Evolutionary conservation across 2,797 vertebrate species (phyloP).

Genomic region (Falco novaeseelandiae): DNA sequence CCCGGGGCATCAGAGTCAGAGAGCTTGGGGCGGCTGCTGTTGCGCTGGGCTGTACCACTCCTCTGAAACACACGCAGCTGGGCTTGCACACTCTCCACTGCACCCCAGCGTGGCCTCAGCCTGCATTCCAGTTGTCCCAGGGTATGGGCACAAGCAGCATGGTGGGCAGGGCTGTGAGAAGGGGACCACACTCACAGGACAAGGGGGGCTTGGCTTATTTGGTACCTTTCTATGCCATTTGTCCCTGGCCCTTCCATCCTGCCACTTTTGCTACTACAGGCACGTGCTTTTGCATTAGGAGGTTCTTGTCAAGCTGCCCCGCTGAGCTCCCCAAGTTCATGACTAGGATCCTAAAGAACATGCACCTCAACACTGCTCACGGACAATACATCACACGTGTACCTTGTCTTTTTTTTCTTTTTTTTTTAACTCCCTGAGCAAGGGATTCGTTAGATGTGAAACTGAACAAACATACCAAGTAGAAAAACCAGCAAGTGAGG

Average conservation of each 20-base stretch:
- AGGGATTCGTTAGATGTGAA: not conserved
- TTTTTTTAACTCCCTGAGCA: not conserved
- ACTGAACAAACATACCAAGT: not conserved
- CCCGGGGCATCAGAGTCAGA: no score
- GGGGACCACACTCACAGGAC: not conserved
- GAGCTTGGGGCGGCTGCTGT: not conserved
- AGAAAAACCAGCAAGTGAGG: not conserved
- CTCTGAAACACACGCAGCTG: rapidly evolving
- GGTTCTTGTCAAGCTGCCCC: not conserved
- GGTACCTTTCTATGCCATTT: not conserved
- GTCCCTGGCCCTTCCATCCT: not conserved
- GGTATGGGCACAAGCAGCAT: rapidly evolving
- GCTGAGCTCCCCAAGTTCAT: not conserved
- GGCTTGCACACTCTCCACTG: not conserved
- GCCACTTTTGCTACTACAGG: not conserved
- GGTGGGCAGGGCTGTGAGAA: not conserved
- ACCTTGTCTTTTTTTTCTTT: no score
- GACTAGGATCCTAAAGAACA: not conserved
- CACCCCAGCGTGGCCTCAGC: not conserved
- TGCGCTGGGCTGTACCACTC: not conserved
- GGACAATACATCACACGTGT: not conserved
- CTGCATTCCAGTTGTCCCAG: not conserved
- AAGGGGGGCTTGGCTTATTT: not conserved
- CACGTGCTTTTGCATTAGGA: not conserved
- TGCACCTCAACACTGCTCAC: rapidly evolving